Percentiles rank a stretch among this genome's conserved stretches.
Evolutionary conservation across 2,113 vertebrate genomes (phyloP).

Genomic region (Heterochromis multidens): DNA sequence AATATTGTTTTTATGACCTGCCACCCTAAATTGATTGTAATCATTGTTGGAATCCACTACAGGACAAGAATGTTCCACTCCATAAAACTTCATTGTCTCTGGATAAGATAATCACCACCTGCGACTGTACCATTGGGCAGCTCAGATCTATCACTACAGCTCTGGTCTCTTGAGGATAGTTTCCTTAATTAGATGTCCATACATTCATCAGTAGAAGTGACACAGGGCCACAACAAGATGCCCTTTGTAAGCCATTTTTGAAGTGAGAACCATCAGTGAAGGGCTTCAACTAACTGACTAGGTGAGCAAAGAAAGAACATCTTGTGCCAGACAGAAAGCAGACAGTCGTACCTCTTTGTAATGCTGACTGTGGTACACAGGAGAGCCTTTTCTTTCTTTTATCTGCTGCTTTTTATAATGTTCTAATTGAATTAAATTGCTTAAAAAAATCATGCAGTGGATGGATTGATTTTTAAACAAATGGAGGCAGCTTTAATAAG

Average conservation of each 20-base stretch:
- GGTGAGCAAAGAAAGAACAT: not conserved
- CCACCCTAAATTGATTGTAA: conserved; percentile 4
- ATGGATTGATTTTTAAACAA: conserved; percentile 26
- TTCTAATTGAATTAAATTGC: conserved; percentile 34
- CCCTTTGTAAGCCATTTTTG: conserved; percentile 4
- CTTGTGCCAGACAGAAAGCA: not conserved
- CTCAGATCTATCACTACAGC: conserved; percentile 12
- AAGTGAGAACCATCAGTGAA: not conserved
- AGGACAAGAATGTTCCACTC: conserved; percentile 1
- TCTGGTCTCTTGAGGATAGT: conserved; percentile 37
- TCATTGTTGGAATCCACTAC: not conserved
- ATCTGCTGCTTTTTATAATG: conserved; percentile 29
- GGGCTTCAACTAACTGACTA: not conserved
- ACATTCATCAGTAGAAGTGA: conserved; percentile 34
- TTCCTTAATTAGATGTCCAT: conserved; percentile 48
- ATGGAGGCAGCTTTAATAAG: conserved; percentile 7
- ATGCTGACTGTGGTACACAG: not conserved
- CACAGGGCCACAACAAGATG: not conserved
- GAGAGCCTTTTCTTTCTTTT: conserved; percentile 8
- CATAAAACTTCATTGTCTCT: conserved; percentile 34
- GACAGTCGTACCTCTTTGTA: not conserved
- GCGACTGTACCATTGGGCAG: not conserved
- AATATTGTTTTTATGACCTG: conserved; percentile 28
- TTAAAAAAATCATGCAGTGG: not conserved
- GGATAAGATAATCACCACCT: conserved; percentile 28